Percentiles rank a stretch among this genome's conserved stretches.
Conservation (phyloP, 2,113 vertebrate species). For the Dromaius novaehollandiae region DNA sequence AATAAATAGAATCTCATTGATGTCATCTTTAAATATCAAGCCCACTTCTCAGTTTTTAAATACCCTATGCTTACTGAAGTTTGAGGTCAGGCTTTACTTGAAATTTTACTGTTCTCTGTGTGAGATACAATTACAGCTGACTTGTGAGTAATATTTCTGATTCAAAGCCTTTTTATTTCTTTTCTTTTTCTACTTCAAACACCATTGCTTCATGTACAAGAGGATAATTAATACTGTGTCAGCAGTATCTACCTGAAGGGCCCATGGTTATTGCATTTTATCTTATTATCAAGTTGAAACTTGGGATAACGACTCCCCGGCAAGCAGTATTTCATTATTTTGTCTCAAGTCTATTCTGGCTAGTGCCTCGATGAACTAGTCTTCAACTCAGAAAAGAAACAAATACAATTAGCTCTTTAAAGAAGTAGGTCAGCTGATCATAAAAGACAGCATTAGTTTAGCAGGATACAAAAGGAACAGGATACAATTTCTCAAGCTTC, state of each 20-base stretch:
- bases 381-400: background rate
- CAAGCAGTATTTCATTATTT: background rate
- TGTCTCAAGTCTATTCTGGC: background rate
- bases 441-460: background rate
- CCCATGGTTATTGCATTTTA: background rate
- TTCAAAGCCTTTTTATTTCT: background rate
- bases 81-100: background rate
- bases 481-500: background rate
- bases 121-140: background rate
- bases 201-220: background rate
- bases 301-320: background rate
- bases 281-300: background rate
- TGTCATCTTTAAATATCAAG: background rate
- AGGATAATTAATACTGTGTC: conserved; percentile 25
- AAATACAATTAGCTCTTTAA: background rate
- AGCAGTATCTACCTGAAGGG: background rate
- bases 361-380: background rate
- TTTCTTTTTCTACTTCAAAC: background rate
- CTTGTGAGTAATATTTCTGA: background rate
- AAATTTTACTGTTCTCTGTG: background rate
- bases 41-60: background rate
- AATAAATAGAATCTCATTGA: background rate
- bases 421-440: background rate
- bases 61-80: background rate
- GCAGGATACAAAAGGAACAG: background rate